Evolutionary conservation across 2,797 vertebrate species (phyloP).

Genomic region (Melanotaenia parkinsoni): DNA sequence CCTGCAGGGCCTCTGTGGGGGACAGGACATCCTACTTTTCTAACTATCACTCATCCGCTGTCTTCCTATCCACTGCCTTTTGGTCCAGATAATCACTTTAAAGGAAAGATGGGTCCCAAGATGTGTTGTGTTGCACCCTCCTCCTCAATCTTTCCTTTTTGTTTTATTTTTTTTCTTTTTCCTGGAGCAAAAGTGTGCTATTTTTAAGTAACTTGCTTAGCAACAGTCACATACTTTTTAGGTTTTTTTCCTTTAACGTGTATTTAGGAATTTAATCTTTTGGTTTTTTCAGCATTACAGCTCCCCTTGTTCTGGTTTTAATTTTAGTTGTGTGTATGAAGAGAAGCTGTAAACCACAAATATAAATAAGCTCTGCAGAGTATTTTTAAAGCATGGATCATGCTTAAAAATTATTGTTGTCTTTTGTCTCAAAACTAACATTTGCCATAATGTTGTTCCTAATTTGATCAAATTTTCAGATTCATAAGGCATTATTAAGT

Average conservation of each 20-base stretch:
- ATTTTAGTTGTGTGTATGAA: constrained; percentile 10
- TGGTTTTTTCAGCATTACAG: constrained; percentile 22
- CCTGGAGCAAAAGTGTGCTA: constrained; percentile 20
- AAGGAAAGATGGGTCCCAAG: constrained; percentile 31
- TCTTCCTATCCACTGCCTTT: constrained; percentile 34
- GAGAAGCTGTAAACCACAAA: not conserved
- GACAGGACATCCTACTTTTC: constrained; percentile 70
- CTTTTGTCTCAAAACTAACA: not conserved
- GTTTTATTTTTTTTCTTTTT: constrained; percentile 9
- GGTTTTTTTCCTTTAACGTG: not conserved
- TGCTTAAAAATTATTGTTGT: not conserved
- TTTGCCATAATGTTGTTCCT: not conserved
- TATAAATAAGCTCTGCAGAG: no score
- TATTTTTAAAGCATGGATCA: not conserved
- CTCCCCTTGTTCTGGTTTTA: constrained; percentile 22
- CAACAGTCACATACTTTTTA: constrained; percentile 1
- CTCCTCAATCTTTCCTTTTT: constrained; percentile 16
- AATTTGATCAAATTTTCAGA: constrained; percentile 4
- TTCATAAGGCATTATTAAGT: constrained; percentile 17
- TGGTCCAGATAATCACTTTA: constrained; percentile 52
- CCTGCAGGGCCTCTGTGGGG: constrained; percentile 70
- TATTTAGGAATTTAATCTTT: constrained; percentile 20
- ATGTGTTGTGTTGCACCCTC: constrained; percentile 20
- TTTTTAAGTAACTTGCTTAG: constrained; percentile 13
- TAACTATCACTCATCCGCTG: constrained; percentile 68